Percentiles rank a stretch among this genome's conserved stretches.
Conservation (phyloP, 2,113 vertebrate genomes). For the Tamias sibiricus region DNA sequence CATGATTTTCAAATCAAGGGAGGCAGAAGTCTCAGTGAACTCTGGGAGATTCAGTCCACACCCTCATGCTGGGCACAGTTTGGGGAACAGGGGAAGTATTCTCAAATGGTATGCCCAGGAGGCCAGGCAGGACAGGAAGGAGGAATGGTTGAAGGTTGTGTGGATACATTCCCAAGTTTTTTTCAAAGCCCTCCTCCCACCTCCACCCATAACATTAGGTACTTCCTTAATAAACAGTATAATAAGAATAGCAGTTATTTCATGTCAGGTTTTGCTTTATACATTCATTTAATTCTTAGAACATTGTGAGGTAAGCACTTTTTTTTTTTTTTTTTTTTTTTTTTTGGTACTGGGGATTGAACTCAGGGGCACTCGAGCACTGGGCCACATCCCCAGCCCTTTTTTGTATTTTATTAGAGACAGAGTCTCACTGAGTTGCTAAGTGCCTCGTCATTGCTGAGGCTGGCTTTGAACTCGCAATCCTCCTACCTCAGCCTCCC, state of each 20-base stretch:
- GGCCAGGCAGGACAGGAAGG: not conserved
- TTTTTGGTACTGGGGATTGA: too few relatives aligned
- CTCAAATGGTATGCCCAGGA: not conserved
- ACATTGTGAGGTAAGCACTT: not conserved
- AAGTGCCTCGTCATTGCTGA: too few relatives aligned
- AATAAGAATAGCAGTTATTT: not conserved
- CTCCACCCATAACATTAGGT: not conserved
- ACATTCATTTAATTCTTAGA: constrained; percentile 13
- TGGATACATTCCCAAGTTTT: not conserved
- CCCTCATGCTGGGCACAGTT: not conserved
- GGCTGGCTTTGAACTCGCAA: too few relatives aligned
- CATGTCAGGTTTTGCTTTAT: not conserved
- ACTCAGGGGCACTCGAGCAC: too few relatives aligned
- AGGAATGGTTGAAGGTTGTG: not conserved
- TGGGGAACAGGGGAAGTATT: not conserved
- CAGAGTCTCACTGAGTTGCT: too few relatives aligned
- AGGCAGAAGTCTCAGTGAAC: not conserved
- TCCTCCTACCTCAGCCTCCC: too few relatives aligned
- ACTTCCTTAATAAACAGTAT: constrained; percentile 41
- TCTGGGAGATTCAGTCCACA: not conserved
- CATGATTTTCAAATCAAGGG: constrained; percentile 15
- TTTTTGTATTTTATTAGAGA: too few relatives aligned
- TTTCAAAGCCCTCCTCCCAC: not conserved
- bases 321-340: too few relatives aligned
- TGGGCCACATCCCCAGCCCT: too few relatives aligned